Evolutionary conservation across 1,140 invertebrate species (phyloP), one percentile per base, ranked within the genome.

Genomic region (Calycopis cecrops): DNA sequence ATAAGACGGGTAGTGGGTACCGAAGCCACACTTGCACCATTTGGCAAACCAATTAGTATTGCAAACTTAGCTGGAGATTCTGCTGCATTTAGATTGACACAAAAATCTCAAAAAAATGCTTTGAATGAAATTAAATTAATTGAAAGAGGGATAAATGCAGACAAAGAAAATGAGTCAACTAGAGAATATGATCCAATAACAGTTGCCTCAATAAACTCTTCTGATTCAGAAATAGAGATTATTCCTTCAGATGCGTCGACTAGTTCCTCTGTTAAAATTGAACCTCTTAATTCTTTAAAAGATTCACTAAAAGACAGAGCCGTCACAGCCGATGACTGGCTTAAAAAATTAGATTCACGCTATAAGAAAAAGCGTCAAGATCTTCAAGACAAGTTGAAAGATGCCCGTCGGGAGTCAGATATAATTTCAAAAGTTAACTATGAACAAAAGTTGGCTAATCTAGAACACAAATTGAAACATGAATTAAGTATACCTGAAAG

Each of bases 181-280:
- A 74, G 71, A 55, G 85, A 87, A 65, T 87, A 86, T 71, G 80
- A 87, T 55, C 83, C 77, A 10, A 74, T 87, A 1, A 85, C 82
- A 4, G 75, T 84, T 0, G 80, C 83, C 3, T 85, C 83, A n/a
- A 79, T 88, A 12, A 87, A 83, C 34, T 84, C 84, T 0, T 87
- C 85, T 9, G 86, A 88, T 63, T 88, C 85, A 16, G 87, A 88
- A 55, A 63, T 83, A 12, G 85, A 88, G 57, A 55, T 84, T 17
- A 68, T 86, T 12, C 73, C 76, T 21, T 86, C 84, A 4, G 84
- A 87, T 35, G 69, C 82, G 4, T 87, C 84, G 1, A 87, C 76
- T 7, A 61, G 78, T 28, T 88, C 87, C 1, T 87, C 83, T 4
- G 54, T 73, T 16, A 75, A 62, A 62, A 77, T 87, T 48, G 69